Evolutionary conservation across 2,888 invertebrate species (phyloP), one percentile per base, ranked within the genome.

Genomic region (Rhagonycha fulva): DNA sequence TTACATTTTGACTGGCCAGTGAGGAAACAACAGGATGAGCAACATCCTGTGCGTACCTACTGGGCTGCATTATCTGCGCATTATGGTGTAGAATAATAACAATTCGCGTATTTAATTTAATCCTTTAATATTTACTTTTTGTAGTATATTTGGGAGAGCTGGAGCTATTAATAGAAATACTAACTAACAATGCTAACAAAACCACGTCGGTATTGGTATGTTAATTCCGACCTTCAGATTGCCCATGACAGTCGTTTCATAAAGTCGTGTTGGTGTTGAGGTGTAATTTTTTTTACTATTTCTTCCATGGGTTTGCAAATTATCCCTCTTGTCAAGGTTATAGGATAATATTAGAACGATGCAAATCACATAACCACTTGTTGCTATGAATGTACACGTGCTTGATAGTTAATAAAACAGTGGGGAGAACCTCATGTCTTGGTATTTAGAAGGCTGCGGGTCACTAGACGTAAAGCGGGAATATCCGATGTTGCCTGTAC

Each of bases 371-470:
- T 70, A 76, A 72, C 80, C 82, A 82, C 82, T 82, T 82, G 81
- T 82, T 82, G 81, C 80, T 32, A 30, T 14, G 81, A 82, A 69
- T 82, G 81, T 82, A 82, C 82, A 79, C 79, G 81, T 82, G 81
- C 80, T 80, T 78, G 76, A 78, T 78, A 72, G 73, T 75, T 76
- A 67, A 30, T 72, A 66, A 26, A 63, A 19, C 24, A 74, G 77
- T 68, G 78, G 78, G 80, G 78, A 66, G 62, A 66, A 75, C 78
- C 76, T 77, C 78, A 77, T 78, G 78, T 77, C 69, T 76, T 72
- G 71, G 63, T 26, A 24, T 75, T 73, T 78, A 74, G 78, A 74
- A 75, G 77, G 71, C 72, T 72, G 74, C 77, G 78, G 80, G 78
- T 78, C 75, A 77, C 76, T 80, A 80, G 80, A 80, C 78, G 75